These are phyloP conservation scores for Synodontis membranacea DNA, from an alignment of 2,113 vertebrate genomes.

Conservation along the genomic window DNA sequence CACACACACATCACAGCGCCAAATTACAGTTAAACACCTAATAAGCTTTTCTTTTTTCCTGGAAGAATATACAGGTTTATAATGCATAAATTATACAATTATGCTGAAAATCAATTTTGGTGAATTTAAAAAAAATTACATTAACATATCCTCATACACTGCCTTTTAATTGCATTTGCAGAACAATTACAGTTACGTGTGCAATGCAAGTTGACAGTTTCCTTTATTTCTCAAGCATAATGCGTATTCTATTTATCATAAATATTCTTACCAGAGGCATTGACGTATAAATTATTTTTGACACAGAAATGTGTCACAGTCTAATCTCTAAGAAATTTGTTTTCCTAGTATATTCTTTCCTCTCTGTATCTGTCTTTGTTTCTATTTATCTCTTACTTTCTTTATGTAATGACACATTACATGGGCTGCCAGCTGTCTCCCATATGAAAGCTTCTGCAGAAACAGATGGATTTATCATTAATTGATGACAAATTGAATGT, in stretches of 20 bases:
- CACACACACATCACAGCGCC: neutral
- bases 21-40: neutral
- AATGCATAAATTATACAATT: slow-evolving; percentile 60
- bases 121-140: slow-evolving; percentile 64
- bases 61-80: slow-evolving; percentile 48
- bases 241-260: too few relatives aligned
- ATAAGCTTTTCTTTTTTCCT: slow-evolving; percentile 51
- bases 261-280: neutral
- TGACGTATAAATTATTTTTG: neutral
- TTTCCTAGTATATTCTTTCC: neutral
- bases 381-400: slow-evolving; percentile 38
- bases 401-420: slow-evolving; percentile 44
- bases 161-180: slow-evolving; percentile 6
- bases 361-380: slow-evolving; percentile 19
- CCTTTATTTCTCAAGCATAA: too few relatives aligned
- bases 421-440: slow-evolving; percentile 51
- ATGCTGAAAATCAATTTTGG: slow-evolving; percentile 60
- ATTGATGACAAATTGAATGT: slow-evolving; percentile 69
- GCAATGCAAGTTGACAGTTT: neutral
- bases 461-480: slow-evolving; percentile 71
- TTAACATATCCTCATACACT: slow-evolving; percentile 60
- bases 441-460: slow-evolving; percentile 50
- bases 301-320: neutral
- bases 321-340: neutral
- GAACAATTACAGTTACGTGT: neutral